Percentiles rank a stretch among this genome's conserved stretches.
phyloP scores from a whole-genome alignment of 2,797 vertebrate genomes.

The Mormyrus hasselquistii region DNA sequence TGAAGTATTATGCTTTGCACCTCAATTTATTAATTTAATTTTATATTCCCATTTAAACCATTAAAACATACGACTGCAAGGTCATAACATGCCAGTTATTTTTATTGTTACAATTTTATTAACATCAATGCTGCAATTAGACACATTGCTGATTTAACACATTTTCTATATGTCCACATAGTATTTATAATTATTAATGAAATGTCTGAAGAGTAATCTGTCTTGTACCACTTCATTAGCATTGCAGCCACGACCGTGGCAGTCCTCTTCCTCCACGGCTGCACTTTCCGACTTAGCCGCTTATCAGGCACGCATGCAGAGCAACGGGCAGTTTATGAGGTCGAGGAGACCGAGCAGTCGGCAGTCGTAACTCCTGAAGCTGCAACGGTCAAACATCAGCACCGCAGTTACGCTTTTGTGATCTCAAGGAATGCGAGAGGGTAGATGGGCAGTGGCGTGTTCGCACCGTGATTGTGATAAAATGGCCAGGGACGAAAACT shows the following conservation, averaged over 20 bases:
- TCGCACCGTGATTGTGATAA: not conserved
- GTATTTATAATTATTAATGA: conserved; percentile 4
- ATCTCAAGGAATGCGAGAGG: not conserved
- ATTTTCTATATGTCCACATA: not conserved
- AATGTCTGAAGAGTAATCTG: not conserved
- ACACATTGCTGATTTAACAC: not conserved
- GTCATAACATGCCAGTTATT: not conserved
- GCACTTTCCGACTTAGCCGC: not conserved
- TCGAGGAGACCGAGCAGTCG: not conserved
- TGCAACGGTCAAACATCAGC: not conserved
- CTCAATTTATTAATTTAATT: not conserved
- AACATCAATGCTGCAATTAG: not conserved
- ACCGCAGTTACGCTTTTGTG: not conserved
- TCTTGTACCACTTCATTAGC: not conserved
- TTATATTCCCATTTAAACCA: conserved; percentile 3
- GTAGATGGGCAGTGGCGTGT: not conserved
- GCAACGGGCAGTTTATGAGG: not conserved
- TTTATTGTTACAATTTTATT: conserved; percentile 4
- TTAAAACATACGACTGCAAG: not conserved
- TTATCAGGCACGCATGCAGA: not conserved
- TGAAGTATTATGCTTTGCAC: not conserved
- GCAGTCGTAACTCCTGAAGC: not conserved
- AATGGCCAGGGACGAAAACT: not conserved
- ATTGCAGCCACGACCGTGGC: not conserved
- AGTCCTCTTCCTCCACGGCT: not conserved